Evolutionary conservation across 2,797 vertebrate species (phyloP).

Genomic region (Perodicticus potto): DNA sequence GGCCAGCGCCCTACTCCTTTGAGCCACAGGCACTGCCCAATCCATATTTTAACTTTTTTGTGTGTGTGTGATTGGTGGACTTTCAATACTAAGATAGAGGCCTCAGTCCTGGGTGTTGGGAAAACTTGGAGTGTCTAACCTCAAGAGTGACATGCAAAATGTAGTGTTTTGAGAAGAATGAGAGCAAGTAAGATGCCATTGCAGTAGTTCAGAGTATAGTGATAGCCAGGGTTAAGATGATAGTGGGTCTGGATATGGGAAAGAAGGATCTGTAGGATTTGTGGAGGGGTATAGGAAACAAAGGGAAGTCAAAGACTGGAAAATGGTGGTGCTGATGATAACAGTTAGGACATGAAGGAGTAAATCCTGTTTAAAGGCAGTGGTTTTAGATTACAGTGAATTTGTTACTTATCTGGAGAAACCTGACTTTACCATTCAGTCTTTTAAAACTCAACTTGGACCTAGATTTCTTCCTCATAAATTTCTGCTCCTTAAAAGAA

Average conservation of each 20-base stretch:
- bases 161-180: background rate
- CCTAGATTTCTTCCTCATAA: background rate
- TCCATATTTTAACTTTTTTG: no score
- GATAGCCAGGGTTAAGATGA: background rate
- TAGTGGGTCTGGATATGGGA: background rate
- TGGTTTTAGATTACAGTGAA: conserved; percentile 11
- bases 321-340: background rate
- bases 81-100: conserved; percentile 6
- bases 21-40: no score
- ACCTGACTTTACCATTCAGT: background rate
- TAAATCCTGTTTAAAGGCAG: background rate
- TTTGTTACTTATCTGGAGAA: conserved; percentile 5
- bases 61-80: background rate
- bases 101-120: background rate
- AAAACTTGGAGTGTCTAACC: background rate
- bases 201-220: background rate
- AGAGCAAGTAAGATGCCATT: background rate
- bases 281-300: background rate
- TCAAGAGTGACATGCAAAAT: background rate
- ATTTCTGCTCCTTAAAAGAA: background rate
- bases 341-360: background rate
- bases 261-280: background rate
- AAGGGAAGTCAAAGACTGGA: background rate
- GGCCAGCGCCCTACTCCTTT: no score
- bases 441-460: background rate